Evolutionary conservation across 1,140 invertebrate species (phyloP).

Genomic region (Tetragonula clypearis): DNA sequence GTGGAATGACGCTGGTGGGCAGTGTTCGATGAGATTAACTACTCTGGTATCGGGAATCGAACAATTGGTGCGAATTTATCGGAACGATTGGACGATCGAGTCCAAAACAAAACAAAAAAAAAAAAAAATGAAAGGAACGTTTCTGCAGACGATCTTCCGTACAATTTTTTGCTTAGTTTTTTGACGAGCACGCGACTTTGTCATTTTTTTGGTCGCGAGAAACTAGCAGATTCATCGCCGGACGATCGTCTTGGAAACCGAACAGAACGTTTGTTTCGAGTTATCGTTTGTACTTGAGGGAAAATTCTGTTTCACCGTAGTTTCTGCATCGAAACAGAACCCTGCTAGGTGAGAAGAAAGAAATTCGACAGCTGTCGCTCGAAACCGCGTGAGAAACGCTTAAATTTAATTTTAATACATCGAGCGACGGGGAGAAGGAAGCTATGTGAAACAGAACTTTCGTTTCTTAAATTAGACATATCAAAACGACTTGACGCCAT

Average conservation of each 20-base stretch:
- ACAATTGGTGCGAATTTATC: not conserved
- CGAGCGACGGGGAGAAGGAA: not conserved
- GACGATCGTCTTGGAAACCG: not conserved
- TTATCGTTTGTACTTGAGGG: slow-evolving; percentile 27
- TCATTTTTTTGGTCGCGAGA: not conserved
- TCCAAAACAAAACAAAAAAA: no score
- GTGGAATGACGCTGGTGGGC: slow-evolving; percentile 35
- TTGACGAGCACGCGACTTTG: not conserved
- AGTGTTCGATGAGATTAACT: slow-evolving; percentile 64
- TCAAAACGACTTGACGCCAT: slow-evolving; percentile 52
- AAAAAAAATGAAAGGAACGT: not conserved
- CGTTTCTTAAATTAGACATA: slow-evolving; percentile 56
- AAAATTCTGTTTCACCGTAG: not conserved
- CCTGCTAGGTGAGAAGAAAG: not conserved
- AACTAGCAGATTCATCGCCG: not conserved
- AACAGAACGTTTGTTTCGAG: slow-evolving; percentile 14
- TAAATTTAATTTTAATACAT: slow-evolving; percentile 33
- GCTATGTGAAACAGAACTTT: slow-evolving; percentile 1
- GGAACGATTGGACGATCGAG: not conserved
- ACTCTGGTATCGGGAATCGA: slow-evolving; percentile 35
- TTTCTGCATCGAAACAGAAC: not conserved
- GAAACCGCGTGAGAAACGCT: not conserved
- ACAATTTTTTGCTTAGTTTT: not conserved
- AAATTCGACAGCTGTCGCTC: not conserved
- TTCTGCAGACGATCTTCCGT: not conserved